Base-by-base conservation (phyloP, 2,888 invertebrate genomes). In the Amphipoea oculea region DNA sequence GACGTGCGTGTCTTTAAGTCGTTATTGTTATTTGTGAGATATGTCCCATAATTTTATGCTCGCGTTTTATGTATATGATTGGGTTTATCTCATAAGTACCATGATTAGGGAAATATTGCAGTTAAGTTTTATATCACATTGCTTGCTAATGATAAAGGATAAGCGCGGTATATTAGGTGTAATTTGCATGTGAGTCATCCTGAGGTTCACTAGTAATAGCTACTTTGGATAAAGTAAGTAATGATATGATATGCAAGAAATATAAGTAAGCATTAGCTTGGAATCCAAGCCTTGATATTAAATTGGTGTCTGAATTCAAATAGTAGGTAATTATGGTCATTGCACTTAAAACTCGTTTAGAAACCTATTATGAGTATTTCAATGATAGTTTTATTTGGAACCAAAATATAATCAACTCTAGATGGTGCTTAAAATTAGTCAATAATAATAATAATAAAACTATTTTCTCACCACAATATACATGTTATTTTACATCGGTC, bases 1-100 rank as follows among this genome's bases (percentile, higher is more conserved):
- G 91, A 93, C 93, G 93, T 94, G 93, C 91, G 92, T 93, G 91
- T 93, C 91, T 89, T 91, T 92, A 92, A 86, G 87, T 91, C 91
- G 91, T 94, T 93, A 92, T 90, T 90, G 88, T 91, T 89, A 86
- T 90, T 86, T 87, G 84, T 87, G 88, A 86, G 88, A 90, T 88
- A 90, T 91, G 89, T 92, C 88, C 85, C 86, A 87, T 89, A 89
- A 89, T 89, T 89, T 87, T 82, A 86, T 83, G 81, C 77, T 75
- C 71, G 78, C 78, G 72, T 76, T 80, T 84, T 79, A 83, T 76
- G 83, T 70, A 78, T 84, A 86, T 73, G 79, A 82, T 86, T 81
- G 83, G 73, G 76, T 82, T 81, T 81, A 86, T 78, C 66, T 70
- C 70, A 73, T 81, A 89, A 86, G 78, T 71, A 86, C 80, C 51